phyloP scores from a whole-genome alignment of 30 jellyfish, hydroid and myxozoan genomes.

The Kudoa iwatai region DNA sequence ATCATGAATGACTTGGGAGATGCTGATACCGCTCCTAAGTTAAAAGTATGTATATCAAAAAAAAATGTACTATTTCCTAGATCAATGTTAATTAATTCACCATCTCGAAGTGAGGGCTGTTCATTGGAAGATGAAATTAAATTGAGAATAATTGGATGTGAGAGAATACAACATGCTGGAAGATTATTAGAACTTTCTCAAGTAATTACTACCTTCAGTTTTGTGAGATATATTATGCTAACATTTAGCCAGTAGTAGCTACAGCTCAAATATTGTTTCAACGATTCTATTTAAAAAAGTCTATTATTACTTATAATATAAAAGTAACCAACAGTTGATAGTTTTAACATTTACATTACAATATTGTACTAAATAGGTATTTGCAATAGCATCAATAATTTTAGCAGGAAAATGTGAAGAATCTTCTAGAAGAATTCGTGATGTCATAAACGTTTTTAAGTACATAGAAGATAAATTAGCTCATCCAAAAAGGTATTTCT shows the following conservation, averaged over 20 bases:
- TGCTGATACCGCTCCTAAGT: no score
- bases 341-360: no score
- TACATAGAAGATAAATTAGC: constrained; percentile 39
- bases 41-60: constrained; percentile 24
- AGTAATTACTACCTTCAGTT: constrained; percentile 5
- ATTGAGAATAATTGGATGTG: constrained; percentile 55
- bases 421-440: constrained; percentile 52
- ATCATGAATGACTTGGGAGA: no score
- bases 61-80: constrained; percentile 69
- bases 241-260: constrained; percentile 96
- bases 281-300: constrained; percentile 52
- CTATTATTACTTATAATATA: no score
- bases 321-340: no score
- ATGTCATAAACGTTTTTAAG: constrained; percentile 44
- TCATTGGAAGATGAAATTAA: constrained; percentile 40
- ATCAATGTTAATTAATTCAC: constrained; percentile 28
- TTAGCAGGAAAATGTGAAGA: constrained; percentile 91
- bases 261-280: constrained; percentile 83
- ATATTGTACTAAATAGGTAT: no score
- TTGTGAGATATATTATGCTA: no score
- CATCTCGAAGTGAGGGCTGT: constrained; percentile 78
- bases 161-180: constrained; percentile 69
- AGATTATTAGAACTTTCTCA: constrained; percentile 51
- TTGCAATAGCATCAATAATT: constrained; percentile 93
- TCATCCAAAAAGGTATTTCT: no score